phyloP scores from a whole-genome alignment of 2,113 vertebrate genomes.

The Gymnarchus niloticus region DNA sequence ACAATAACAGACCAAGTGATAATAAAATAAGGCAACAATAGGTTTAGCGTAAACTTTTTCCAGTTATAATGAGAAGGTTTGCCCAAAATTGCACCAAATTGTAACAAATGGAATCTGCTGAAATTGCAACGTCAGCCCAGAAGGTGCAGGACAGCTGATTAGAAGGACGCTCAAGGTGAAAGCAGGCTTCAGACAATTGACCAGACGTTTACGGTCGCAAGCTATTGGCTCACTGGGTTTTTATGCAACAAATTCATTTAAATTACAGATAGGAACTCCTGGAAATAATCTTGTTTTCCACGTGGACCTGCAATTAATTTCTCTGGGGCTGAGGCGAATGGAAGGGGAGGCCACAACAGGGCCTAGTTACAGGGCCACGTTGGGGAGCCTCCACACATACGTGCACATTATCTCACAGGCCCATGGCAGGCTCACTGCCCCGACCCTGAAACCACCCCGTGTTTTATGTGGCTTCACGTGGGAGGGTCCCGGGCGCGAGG shows the following conservation, averaged over 20 bases:
- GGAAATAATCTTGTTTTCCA: constrained; percentile 13
- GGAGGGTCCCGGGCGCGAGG: neutral
- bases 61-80: neutral
- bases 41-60: neutral
- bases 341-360: neutral
- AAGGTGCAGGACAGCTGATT: neutral
- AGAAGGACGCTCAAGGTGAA: neutral
- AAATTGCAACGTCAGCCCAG: neutral
- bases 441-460: neutral
- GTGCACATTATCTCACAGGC: neutral
- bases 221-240: neutral
- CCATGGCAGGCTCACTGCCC: neutral
- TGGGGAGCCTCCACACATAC: neutral
- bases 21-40: neutral
- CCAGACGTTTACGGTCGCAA: neutral
- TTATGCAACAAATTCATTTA: neutral
- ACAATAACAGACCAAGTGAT: neutral
- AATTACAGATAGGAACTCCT: constrained; percentile 16
- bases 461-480: constrained; percentile 6
- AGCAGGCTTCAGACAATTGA: neutral
- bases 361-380: neutral
- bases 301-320: constrained; percentile 16
- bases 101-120: neutral
- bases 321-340: neutral
- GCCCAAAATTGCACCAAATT: neutral